These are phyloP conservation scores for Nemapogon koenigi DNA, from an alignment of 2,888 invertebrate species.

Conservation along the genomic window DNA sequence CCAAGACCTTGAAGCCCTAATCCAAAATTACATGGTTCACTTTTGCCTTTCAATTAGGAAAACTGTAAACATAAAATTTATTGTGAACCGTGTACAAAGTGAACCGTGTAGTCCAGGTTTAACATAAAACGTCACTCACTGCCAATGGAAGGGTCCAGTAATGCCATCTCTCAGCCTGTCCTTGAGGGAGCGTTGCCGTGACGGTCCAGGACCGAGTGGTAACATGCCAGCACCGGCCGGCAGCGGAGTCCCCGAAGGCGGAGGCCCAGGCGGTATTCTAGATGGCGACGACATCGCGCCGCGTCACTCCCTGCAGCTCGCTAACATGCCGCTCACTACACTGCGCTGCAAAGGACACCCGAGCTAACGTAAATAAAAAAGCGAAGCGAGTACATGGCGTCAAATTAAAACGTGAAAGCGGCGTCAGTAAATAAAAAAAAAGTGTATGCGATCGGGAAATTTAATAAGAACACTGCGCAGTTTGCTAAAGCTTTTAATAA, in stretches of 20 bases:
- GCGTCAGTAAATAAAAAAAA: too few species aligned
- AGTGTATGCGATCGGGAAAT: too few species aligned
- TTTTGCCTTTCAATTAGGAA: too few species aligned
- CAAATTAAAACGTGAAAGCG: too few species aligned
- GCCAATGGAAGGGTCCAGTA: conserved; percentile 80
- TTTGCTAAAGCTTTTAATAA: too few species aligned
- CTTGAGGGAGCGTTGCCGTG: conserved; percentile 78
- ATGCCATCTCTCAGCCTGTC: conserved; percentile 82
- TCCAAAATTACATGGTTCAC: too few species aligned
- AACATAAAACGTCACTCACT: too few species aligned
- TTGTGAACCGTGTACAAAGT: too few species aligned
- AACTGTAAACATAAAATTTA: too few species aligned
- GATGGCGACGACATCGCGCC: conserved; percentile 46
- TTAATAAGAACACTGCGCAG: too few species aligned
- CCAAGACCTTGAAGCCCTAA: too few species aligned
- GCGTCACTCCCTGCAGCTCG: conserved; percentile 23
- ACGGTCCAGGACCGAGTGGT: conserved; percentile 62
- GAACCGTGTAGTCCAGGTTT: too few species aligned
- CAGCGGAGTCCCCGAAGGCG: conserved; percentile 24
- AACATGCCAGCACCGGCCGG: conserved; percentile 52
- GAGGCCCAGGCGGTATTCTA: conserved; percentile 33
- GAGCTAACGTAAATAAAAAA: conserved; percentile 58
- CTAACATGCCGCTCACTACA: conserved; percentile 20
- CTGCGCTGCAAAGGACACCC: conserved; percentile 46
- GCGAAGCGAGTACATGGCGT: conserved; percentile 33